A percentile compares a stretch with the other conserved stretches of the same genome.
Evolutionary conservation across 2,113 vertebrate genomes (phyloP).

Genomic region (Struthidea cinerea): DNA sequence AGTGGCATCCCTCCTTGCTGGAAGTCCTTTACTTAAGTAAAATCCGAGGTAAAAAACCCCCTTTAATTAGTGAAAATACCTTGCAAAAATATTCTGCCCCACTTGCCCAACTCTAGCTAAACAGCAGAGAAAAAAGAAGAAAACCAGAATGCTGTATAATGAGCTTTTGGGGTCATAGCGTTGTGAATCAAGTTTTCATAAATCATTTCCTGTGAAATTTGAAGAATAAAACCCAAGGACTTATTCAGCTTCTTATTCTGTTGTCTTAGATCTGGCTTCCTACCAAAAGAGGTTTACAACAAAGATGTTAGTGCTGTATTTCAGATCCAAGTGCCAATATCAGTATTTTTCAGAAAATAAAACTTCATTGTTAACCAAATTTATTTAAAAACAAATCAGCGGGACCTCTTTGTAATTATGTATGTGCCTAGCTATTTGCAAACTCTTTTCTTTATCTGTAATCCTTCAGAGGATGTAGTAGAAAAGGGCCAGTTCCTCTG

Average conservation of each 20-base stretch:
- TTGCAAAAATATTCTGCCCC: background rate
- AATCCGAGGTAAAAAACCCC: background rate
- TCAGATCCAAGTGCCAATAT: background rate
- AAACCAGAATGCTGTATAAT: background rate
- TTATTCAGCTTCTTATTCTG: background rate
- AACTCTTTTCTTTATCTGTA: conserved; percentile 46
- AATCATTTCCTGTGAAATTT: background rate
- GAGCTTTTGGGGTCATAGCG: background rate
- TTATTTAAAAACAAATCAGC: conserved; percentile 38
- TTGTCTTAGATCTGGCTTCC: background rate
- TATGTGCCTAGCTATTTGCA: conserved; percentile 1
- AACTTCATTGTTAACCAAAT: conserved; percentile 39
- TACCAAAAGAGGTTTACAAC: background rate
- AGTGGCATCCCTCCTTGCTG: background rate
- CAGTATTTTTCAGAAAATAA: conserved; percentile 24
- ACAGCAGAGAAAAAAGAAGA: background rate
- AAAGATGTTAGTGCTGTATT: background rate
- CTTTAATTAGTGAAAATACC: background rate
- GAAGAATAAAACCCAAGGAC: background rate
- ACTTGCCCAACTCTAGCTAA: background rate
- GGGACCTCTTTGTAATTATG: background rate
- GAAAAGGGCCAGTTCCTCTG: conserved; percentile 42
- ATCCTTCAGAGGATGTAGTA: conserved; percentile 37
- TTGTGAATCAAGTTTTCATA: background rate
- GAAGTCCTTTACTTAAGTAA: background rate